Base-by-base conservation (phyloP, 2,888 invertebrate genomes). In the Coecobrya sp. region DNA sequence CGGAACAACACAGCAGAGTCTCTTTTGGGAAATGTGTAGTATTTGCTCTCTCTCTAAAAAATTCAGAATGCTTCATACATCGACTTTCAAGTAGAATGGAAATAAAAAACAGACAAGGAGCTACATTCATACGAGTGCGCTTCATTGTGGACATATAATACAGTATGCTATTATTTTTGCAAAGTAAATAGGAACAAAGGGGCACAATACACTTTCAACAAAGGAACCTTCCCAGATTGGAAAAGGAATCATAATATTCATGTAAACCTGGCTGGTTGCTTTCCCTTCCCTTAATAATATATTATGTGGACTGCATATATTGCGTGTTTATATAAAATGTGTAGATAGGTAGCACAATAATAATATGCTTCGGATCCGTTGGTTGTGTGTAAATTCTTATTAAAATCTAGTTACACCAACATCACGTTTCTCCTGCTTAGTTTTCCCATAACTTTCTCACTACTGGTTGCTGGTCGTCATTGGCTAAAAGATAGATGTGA, bases 11-110 rank as follows among this genome's bases (percentile, higher is more conserved):
- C 73, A 19, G 16, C 49, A 49, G 22, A 49, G 7, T 22, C 86
- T 73, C 73, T 36, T 27, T 62, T 42, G 88, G 89, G 89, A 62
- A 88, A 79, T 68, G 52, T 25, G 52, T 19, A 30, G 79, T 89
- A 89, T 68, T 82, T 81, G 68, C 82, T 68, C 62, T 55, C 62
- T 55, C 81, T 59, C 25, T 89, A 30, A 89, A 89, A 89, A 68
- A 89, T 82, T 62, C 81, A 89, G 65, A 79, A 65, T 49, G 81
- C 49, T 65, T 88, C 45, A 68, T 36, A 81, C 68, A 68, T 30
- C 30, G 59, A 59, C 89, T 81, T 81, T 81, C 81, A 81, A 59
- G 30, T 81, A 55, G 1, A 81, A 70, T 81, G 49, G 27, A 88
- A 62, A 81, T 73, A 86, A 65, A 49, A 30, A 49, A 30, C 45